Evolutionary conservation across 2,888 invertebrate genomes (phyloP), one percentile per base, ranked within the genome.

Genomic region (Lamellibrachia satsuma): DNA sequence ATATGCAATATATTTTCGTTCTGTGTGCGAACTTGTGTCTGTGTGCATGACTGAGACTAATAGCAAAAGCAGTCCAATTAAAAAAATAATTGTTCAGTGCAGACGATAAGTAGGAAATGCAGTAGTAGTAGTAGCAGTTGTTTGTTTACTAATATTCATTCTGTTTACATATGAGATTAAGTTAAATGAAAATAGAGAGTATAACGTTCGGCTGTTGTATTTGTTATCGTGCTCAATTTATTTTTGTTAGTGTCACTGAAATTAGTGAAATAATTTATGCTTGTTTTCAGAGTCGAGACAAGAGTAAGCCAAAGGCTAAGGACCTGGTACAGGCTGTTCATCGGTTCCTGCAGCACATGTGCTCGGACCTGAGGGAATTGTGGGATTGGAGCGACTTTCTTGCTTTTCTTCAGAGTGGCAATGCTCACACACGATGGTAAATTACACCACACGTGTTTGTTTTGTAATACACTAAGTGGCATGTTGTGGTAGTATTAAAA

Each of bases 391-490:
- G 94, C 22, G 92, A 93, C 52, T 90, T 96, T 7, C 91, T 95
- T 52, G 92, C 94, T n/a, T 94, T 95, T 92, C 92, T 95, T 52
- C 91, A 94, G 4, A 93, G 94, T 92, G 92, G 93, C 8, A 94
- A 95, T 92, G 51, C 92, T 15, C 93, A 94, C 93, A 94, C 95
- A 51, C 94, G 95, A 94, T 95, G 96, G 96, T 95, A 94, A 94
- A 94, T 93, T 22, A 22, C 6, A 75, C 75, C 22, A 22, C 22
- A 4, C 11, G 3, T 60, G 60, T 15, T 4, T 60, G 15, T 15
- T 60, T 75, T 2, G 22, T 15, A 75, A 75, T 75, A 75, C 22
- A 22, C 75, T 22, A 75, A 22, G 75, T 75, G 39, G 39, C 39
- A 39, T 39, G 39, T 39, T 39, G 39, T 39, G 39, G 15, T 6